These are phyloP conservation scores for Drosophila formosana DNA, from an alignment of 2,888 invertebrate species.

Conservation along the genomic window DNA sequence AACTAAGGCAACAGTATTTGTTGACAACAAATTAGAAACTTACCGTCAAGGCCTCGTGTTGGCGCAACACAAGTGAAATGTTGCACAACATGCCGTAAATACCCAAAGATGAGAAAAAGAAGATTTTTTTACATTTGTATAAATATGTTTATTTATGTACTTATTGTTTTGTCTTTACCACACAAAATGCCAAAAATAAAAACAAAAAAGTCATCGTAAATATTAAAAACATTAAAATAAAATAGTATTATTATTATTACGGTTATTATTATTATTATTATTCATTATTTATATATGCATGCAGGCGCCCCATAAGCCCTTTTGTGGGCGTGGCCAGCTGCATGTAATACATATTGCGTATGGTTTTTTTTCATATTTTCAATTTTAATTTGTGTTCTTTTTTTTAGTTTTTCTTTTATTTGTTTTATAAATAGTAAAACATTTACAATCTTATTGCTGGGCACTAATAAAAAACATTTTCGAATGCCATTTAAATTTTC, in stretches of 20 bases:
- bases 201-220: conserved; percentile 53
- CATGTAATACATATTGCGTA: conserved; percentile 69
- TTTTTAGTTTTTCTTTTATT: conserved; percentile 26
- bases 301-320: conserved; percentile 41
- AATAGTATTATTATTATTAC: conserved; percentile 32
- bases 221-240: conserved; percentile 63
- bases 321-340: conserved; percentile 56
- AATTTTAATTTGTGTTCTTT: conserved; percentile 18
- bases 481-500: conserved; percentile 13
- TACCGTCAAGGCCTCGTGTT: not conserved
- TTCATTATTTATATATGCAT: conserved; percentile 49
- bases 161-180: conserved; percentile 74
- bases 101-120: not conserved
- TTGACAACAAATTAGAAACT: not conserved
- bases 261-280: conserved; percentile 24
- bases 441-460: conserved; percentile 82
- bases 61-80: not conserved
- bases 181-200: conserved; percentile 60
- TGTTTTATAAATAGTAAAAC: conserved; percentile 74
- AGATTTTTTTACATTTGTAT: conserved; percentile 66
- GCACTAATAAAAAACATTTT: conserved; percentile 60
- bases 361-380: conserved; percentile 33
- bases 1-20: not conserved
- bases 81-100: not conserved
- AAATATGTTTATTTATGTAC: conserved; percentile 78